phyloP scores from a whole-genome alignment of 2,113 vertebrate species.

The Strix aluco region DNA sequence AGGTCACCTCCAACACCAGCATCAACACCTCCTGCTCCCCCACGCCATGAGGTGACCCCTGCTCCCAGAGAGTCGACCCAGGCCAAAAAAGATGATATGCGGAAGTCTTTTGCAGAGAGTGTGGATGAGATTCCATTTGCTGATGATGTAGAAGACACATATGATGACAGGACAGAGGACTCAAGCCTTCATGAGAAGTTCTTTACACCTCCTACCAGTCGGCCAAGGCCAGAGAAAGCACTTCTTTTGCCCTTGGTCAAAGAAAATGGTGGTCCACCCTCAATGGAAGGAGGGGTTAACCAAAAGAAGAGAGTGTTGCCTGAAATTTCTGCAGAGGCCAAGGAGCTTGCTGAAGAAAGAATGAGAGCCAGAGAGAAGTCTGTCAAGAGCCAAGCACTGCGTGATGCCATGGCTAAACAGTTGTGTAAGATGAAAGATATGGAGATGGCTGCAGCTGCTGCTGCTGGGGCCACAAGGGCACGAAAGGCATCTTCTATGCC shows the following conservation, averaged over 20 bases:
- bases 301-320: slow-evolving; percentile 71
- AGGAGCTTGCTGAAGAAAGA: slow-evolving; percentile 91
- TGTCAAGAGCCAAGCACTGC: slow-evolving; percentile 90
- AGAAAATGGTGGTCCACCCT: slow-evolving; percentile 84
- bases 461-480: slow-evolving; percentile 66
- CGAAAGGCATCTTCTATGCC: slow-evolving; percentile 30
- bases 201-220: slow-evolving; percentile 86
- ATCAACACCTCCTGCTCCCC: neutral
- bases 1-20: slow-evolving; percentile 40
- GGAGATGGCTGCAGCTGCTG: slow-evolving; percentile 65
- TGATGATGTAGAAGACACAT: slow-evolving; percentile 92
- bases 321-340: slow-evolving; percentile 88
- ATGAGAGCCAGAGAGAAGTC: slow-evolving; percentile 93
- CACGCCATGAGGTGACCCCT: slow-evolving; percentile 17
- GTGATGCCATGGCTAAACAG: slow-evolving; percentile 95
- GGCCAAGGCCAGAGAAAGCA: slow-evolving; percentile 67
- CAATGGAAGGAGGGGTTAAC: slow-evolving; percentile 41
- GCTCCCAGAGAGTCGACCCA: slow-evolving; percentile 69
- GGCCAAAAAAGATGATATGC: slow-evolving; percentile 65
- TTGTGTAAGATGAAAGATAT: slow-evolving; percentile 89
- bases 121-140: slow-evolving; percentile 97
- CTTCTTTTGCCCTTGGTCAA: slow-evolving; percentile 75
- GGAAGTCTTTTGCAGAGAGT: slow-evolving; percentile 94
- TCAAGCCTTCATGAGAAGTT: slow-evolving; percentile 81
- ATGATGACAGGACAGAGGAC: slow-evolving; percentile 87